Percentiles rank a stretch among this genome's conserved stretches.
These are phyloP conservation scores for Drosophila pruinosa DNA, from an alignment of 1,140 invertebrate species.

Conservation along the genomic window DNA sequence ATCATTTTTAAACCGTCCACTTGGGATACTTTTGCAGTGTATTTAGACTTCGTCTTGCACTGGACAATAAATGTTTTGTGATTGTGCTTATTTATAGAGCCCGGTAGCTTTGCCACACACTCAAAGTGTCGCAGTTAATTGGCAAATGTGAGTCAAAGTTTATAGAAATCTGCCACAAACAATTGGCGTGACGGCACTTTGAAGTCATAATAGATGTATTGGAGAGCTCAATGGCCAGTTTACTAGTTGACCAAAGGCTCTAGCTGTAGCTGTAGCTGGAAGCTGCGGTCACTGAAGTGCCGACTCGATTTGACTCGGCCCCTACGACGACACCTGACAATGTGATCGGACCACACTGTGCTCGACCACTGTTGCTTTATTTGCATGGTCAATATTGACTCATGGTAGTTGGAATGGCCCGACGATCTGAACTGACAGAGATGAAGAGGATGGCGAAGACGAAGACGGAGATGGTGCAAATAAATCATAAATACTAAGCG, in stretches of 20 bases:
- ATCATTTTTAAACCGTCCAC: background rate
- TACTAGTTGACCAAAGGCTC: conserved; percentile 4
- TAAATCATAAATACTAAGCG: conserved; percentile 77
- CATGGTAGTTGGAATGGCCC: conserved; percentile 64
- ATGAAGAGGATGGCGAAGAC: conserved; percentile 24
- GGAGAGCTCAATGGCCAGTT: conserved; percentile 13
- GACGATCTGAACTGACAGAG: conserved; percentile 31
- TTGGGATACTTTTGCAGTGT: conserved; percentile 9
- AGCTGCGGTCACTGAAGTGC: conserved; percentile 47
- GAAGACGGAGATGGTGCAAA: conserved; percentile 55
- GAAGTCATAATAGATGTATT: conserved; percentile 77
- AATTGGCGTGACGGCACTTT: conserved; percentile 78
- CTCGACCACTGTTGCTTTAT: conserved; percentile 45
- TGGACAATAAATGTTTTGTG: conserved; percentile 11
- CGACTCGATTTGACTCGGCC: conserved; percentile 37
- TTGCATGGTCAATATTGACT: conserved; percentile 74
- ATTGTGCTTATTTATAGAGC: conserved; percentile 75
- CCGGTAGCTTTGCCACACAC: conserved; percentile 67
- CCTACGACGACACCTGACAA: conserved; percentile 63
- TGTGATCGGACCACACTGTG: conserved; percentile 48
- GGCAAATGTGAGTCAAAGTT: conserved; percentile 81
- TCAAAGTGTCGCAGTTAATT: conserved; percentile 81
- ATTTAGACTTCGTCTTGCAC: conserved; percentile 10
- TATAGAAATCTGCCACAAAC: conserved; percentile 75
- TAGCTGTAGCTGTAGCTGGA: conserved; percentile 1